These are phyloP conservation scores for Lordiphosa fenestrarum DNA, from an alignment of 2,888 invertebrate species.

Conservation along the genomic window DNA sequence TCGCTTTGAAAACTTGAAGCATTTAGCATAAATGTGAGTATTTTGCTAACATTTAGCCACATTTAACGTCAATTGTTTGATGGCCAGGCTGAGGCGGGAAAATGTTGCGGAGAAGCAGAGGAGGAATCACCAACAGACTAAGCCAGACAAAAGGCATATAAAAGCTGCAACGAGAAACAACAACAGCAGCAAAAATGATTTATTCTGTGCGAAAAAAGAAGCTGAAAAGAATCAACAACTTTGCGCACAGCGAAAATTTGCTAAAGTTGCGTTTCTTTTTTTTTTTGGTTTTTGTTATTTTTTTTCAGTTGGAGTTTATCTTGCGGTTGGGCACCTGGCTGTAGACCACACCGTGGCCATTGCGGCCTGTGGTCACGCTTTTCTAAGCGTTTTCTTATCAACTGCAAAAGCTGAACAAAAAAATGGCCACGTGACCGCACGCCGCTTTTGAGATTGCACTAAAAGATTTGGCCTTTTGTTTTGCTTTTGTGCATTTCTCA, in stretches of 20 bases:
- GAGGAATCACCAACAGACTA: conserved; percentile 15
- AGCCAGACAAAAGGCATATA: conserved; percentile 44
- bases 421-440: conserved; percentile 56
- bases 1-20: conserved; percentile 17
- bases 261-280: conserved; percentile 62
- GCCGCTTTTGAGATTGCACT: conserved; percentile 69
- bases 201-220: conserved; percentile 51
- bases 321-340: conserved; percentile 44
- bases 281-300: neutral
- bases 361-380: conserved; percentile 62
- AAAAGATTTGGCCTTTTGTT: conserved; percentile 69
- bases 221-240: conserved; percentile 31
- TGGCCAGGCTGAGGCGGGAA: conserved; percentile 27
- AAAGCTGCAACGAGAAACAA: conserved; percentile 8
- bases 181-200: conserved; percentile 44
- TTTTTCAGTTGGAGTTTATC: conserved; percentile 55
- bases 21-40: conserved; percentile 15
- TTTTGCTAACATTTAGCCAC: conserved; percentile 49
- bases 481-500: conserved; percentile 27
- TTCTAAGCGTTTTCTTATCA: conserved; percentile 72
- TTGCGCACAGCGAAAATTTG: conserved; percentile 58
- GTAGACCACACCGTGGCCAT: conserved; percentile 27
- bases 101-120: conserved; percentile 11
- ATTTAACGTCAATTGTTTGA: conserved; percentile 73
- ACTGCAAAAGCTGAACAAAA: conserved; percentile 12